Conservation (phyloP, 2,888 invertebrate genomes). For the Drosophila ezoana region DNA sequence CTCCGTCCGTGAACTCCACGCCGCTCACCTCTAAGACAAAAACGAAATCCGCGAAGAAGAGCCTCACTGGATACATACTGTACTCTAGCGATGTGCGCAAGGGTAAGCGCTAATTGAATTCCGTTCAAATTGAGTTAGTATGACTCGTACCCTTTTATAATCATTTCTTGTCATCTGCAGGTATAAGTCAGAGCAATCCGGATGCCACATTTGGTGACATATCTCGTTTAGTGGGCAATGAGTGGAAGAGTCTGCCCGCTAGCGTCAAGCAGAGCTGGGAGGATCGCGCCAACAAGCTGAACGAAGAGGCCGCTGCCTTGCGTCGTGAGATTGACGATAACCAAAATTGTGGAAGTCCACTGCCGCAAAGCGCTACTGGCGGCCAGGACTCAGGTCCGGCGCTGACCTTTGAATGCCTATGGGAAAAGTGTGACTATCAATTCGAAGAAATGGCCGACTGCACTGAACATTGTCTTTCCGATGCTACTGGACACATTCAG, state of each 20-base stretch:
- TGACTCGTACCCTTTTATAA: neutral
- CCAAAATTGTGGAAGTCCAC: conserved; percentile 84
- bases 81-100: conserved; percentile 98
- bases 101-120: conserved; percentile 76
- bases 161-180: conserved; percentile 32
- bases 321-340: conserved; percentile 85
- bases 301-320: conserved; percentile 91
- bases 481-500: conserved; percentile 90
- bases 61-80: conserved; percentile 98
- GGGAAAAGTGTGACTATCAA: conserved; percentile 97
- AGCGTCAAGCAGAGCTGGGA: conserved; percentile 97
- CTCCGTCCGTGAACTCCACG: conserved; percentile 85
- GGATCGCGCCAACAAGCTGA: conserved; percentile 94
- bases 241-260: conserved; percentile 97
- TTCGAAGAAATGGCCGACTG: conserved; percentile 95
- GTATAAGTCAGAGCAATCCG: conserved; percentile 96
- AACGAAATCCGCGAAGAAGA: conserved; percentile 91
- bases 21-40: conserved; percentile 84
- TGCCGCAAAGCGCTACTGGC: conserved; percentile 39
- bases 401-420: conserved; percentile 92
- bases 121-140: neutral
- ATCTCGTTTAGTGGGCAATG: conserved; percentile 90
- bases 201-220: conserved; percentile 96
- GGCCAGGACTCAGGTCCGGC: conserved; percentile 57
- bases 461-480: conserved; percentile 94